Conservation (phyloP, 2,113 vertebrate species). For the Petroica traversi region DNA sequence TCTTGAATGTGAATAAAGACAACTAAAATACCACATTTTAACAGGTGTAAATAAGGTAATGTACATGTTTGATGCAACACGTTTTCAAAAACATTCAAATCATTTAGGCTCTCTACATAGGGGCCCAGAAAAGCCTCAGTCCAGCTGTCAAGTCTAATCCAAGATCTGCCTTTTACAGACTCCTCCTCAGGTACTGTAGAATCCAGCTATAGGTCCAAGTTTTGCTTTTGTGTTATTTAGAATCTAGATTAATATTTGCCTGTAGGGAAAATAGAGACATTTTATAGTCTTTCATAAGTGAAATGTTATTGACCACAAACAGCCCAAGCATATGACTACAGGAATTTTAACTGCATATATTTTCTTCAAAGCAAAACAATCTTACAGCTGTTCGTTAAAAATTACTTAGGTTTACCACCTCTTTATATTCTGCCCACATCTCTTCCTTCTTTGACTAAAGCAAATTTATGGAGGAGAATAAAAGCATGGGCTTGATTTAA, state of each 20-base stretch:
- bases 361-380: background rate
- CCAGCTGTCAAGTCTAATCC: background rate
- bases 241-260: background rate
- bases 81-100: background rate
- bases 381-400: background rate
- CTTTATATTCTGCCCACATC: background rate
- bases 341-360: background rate
- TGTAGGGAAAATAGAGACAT: background rate
- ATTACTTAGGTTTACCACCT: background rate
- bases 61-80: background rate
- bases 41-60: background rate
- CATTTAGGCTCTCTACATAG: accelerated
- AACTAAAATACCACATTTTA: background rate
- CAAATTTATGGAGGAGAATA: background rate
- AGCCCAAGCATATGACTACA: background rate
- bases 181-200: background rate
- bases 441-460: background rate
- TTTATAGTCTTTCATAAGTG: background rate
- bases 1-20: background rate
- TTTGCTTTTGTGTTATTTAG: background rate
- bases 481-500: background rate
- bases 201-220: background rate
- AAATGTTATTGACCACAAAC: background rate
- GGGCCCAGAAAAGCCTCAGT: background rate
- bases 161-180: background rate